These are phyloP conservation scores for Lasioglossum villosulum DNA, from an alignment of 2,888 invertebrate species.

Conservation along the genomic window DNA sequence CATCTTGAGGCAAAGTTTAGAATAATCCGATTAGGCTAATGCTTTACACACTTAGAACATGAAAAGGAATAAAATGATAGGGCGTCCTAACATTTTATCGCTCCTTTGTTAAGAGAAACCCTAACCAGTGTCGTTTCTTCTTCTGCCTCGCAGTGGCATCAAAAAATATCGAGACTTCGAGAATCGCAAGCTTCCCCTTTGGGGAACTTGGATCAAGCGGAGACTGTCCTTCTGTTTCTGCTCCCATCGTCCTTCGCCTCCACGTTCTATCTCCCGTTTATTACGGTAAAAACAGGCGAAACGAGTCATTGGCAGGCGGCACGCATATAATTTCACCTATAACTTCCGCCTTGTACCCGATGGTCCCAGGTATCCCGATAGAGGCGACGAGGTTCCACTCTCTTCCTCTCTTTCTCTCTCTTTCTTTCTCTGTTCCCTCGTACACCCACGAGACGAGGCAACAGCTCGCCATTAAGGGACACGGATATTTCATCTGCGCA, in stretches of 20 bases:
- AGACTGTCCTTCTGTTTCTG: not conserved
- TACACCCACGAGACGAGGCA: conserved; percentile 67
- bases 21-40: too few relatives aligned
- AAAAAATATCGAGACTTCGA: too few relatives aligned
- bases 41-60: too few relatives aligned
- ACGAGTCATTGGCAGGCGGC: conserved; percentile 39
- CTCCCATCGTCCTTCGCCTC: not conserved
- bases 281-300: conserved; percentile 18
- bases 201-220: too few relatives aligned
- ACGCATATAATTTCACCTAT: conserved; percentile 56
- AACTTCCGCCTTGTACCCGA: conserved; percentile 39
- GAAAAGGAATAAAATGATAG: too few relatives aligned
- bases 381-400: conserved; percentile 59
- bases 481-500: conserved; percentile 79
- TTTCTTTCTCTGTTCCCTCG: conserved; percentile 17
- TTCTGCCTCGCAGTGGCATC: too few relatives aligned
- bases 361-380: conserved; percentile 40
- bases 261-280: not conserved
- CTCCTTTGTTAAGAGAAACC: too few relatives aligned
- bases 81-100: too few relatives aligned
- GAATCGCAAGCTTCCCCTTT: too few relatives aligned
- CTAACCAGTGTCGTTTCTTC: too few relatives aligned
- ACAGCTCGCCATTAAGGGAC: conserved; percentile 77
- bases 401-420: not conserved
- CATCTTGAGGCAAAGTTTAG: too few relatives aligned